Evolutionary conservation across 2,113 vertebrate genomes (phyloP).

Genomic region (Solenodon paradoxus): DNA sequence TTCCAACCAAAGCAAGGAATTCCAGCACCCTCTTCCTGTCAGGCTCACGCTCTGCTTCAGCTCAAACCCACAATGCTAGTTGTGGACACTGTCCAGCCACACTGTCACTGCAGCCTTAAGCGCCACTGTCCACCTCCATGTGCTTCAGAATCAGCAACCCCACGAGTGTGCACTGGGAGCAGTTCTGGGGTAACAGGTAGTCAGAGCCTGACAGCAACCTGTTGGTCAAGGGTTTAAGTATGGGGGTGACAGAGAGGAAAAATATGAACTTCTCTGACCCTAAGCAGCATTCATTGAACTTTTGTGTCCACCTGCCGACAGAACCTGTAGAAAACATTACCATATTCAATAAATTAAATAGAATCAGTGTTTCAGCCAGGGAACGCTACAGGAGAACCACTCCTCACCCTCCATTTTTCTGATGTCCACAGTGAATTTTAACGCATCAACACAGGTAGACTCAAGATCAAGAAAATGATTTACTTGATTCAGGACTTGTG

Average conservation of each 20-base stretch:
- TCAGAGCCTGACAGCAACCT: background rate
- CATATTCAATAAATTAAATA: background rate
- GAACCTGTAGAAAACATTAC: background rate
- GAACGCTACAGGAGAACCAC: background rate
- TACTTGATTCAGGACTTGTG: background rate
- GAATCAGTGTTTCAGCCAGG: background rate
- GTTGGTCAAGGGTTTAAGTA: background rate
- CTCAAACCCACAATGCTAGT: background rate
- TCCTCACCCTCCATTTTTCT: background rate
- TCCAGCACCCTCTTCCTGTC: background rate
- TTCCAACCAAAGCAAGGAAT: background rate
- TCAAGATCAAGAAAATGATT: background rate
- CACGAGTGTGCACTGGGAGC: no score
- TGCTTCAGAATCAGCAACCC: background rate
- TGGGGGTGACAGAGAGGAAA: background rate
- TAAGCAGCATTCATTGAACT: background rate
- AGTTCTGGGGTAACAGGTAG: background rate
- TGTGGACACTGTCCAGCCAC: background rate
- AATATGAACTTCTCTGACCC: background rate
- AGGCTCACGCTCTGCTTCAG: background rate
- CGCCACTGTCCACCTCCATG: rapidly evolving
- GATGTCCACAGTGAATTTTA: background rate
- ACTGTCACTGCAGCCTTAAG: background rate
- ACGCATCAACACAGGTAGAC: background rate
- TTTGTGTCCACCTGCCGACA: background rate